Evolutionary conservation across 2,888 invertebrate genomes (phyloP), one percentile per base, ranked within the genome.

Genomic region (Tetranychus piercei): DNA sequence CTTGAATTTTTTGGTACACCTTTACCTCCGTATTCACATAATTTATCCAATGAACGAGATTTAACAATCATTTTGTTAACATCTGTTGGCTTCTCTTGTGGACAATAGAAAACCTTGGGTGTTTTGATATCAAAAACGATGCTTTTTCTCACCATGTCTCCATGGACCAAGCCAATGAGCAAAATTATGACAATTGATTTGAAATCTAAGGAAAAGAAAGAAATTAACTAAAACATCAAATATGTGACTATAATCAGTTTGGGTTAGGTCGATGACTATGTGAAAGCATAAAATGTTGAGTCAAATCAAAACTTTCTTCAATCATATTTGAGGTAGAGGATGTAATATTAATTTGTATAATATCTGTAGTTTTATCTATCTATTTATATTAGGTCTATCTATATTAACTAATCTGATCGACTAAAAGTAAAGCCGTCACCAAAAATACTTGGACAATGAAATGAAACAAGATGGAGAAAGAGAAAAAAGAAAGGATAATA

Each of bases 51-150:
- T 1, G 89, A 80, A 70, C 80, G 78, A 72, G 81, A 79, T 77
- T 80, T 80, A 44, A 89, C 89, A 77, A 88, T 87, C 81, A 89
- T 84, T 81, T 89, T 89, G 23, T 77, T 77, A 80, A 89, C 86
- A 64, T 88, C 87, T 6, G 87, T 87, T n/a, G 89, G 89, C 80
- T 90, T 89, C 78, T 88, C 87, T 80, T 88, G 87, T 0, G 89
- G 89, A 80, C 90, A 90, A 81, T 90, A 90, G 81, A 90, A 90
- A 20, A 89, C 88, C 80, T 89, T 88, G 9, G 90, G 89, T 1
- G 89, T 89, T 80, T 89, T 88, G 80, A 89, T 88, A 81, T 90
- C 89, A 81, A 88, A 90, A 65, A 90, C 89, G 78, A 90, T 90
- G 74, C 88, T 88, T 82, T 89, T 89, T 77, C 89, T 83, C 85